Evolutionary conservation across 2,113 vertebrate species (phyloP).

Genomic region (Psilopsiagon aymara): DNA sequence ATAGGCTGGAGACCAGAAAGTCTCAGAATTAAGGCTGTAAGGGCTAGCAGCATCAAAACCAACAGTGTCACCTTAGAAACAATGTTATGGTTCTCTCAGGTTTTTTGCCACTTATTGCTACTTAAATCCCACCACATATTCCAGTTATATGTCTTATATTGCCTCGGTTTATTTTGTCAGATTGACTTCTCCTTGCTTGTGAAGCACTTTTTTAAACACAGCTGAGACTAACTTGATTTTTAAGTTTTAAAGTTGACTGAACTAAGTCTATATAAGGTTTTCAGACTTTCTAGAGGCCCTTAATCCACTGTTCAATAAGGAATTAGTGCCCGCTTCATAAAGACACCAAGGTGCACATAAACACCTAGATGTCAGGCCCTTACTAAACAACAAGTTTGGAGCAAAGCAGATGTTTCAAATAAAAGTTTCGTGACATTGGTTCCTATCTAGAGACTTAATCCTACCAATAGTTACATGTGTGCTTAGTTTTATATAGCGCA

Average conservation of each 20-base stretch:
- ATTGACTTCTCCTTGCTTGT: background rate
- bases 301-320: background rate
- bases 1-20: background rate
- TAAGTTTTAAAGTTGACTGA: background rate
- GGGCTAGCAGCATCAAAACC: background rate
- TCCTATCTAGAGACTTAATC: background rate
- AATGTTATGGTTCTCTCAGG: fast-evolving
- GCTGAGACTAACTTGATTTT: background rate
- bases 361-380: background rate
- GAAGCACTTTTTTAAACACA: background rate
- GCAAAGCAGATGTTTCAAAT: constrained; percentile 11
- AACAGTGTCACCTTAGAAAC: background rate
- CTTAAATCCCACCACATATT: background rate
- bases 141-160: background rate
- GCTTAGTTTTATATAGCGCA: background rate
- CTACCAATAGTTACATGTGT: background rate
- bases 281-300: background rate
- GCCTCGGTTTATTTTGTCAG: background rate
- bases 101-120: background rate
- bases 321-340: constrained; percentile 1
- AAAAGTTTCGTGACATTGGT: background rate
- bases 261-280: background rate
- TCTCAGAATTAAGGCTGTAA: background rate
- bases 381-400: background rate
- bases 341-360: background rate